Evolutionary conservation across 1,140 invertebrate genomes (phyloP).

Genomic region (Caenorhabditis brenneri): DNA sequence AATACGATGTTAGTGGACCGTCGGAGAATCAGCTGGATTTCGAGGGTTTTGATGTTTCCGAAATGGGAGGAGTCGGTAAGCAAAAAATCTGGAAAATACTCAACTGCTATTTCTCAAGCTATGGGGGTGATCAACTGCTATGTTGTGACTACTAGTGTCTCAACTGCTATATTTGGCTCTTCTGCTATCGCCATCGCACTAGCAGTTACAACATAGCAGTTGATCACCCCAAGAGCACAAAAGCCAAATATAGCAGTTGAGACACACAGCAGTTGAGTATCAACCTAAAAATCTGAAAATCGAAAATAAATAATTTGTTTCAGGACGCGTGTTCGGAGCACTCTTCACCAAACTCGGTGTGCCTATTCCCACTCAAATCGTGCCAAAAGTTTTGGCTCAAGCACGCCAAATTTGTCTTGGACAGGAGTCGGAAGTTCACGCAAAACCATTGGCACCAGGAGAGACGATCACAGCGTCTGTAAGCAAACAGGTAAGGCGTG

Average conservation of each 20-base stretch:
- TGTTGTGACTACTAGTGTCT: too few species aligned
- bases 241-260: too few species aligned
- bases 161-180: too few species aligned
- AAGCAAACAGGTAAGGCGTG: conserved; percentile 37
- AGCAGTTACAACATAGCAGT: too few species aligned
- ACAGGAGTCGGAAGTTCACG: conserved; percentile 29
- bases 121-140: too few species aligned
- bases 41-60: conserved; percentile 69
- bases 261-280: background rate
- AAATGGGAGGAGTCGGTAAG: conserved; percentile 68
- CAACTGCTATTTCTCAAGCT: too few species aligned
- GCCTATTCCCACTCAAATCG: conserved; percentile 69
- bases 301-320: conserved; percentile 28
- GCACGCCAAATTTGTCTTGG: conserved; percentile 63
- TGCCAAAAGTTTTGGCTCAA: conserved; percentile 66
- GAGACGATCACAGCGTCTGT: conserved; percentile 44
- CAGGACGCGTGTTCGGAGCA: conserved; percentile 69
- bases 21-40: conserved; percentile 61
- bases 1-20: conserved; percentile 68
- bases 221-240: too few species aligned
- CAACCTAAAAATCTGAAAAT: background rate
- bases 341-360: conserved; percentile 70
- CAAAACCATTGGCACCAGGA: conserved; percentile 56
- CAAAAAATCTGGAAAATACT: background rate
- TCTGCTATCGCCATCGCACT: too few species aligned